phyloP scores from a whole-genome alignment of 2,888 invertebrate genomes.

The Apoda limacodes region DNA sequence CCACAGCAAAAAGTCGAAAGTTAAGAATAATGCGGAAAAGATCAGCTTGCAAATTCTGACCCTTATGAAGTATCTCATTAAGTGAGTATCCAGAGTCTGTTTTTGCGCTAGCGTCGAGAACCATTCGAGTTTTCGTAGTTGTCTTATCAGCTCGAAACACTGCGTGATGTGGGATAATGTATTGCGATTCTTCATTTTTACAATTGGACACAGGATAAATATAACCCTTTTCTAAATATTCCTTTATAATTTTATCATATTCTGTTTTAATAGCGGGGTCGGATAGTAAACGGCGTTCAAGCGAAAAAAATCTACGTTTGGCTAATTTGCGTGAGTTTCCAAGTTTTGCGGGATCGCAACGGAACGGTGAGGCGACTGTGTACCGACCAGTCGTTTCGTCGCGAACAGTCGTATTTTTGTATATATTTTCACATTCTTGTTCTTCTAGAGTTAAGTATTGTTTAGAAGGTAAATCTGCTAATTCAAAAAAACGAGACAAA shows the following conservation, averaged over 20 bases:
- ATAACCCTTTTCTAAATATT: slow-evolving; percentile 2
- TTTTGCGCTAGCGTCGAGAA: slow-evolving; percentile 3
- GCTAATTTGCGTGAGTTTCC: slow-evolving; percentile 1
- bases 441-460: slow-evolving; percentile 1
- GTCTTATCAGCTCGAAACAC: background rate
- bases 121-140: background rate
- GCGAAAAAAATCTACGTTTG: slow-evolving; percentile 4
- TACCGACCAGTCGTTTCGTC: background rate
- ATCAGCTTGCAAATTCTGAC: slow-evolving; percentile 4
- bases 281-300: slow-evolving; percentile 5
- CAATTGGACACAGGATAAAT: background rate
- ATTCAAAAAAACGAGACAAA: slow-evolving; percentile 5
- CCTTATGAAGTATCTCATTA: slow-evolving; percentile 5
- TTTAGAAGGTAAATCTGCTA: slow-evolving; percentile 4
- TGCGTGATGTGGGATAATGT: slow-evolving; percentile 3
- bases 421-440: no score
- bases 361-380: background rate
- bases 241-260: slow-evolving; percentile 4
- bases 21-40: background rate
- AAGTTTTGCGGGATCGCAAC: background rate
- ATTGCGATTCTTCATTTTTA: no score
- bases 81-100: slow-evolving; percentile 1
- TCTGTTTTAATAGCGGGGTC: slow-evolving; percentile 1
- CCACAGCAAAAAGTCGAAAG: background rate
- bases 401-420: background rate